These are phyloP conservation scores for Bathynomus jamesi DNA, from an alignment of 1,140 invertebrate genomes.

Conservation along the genomic window DNA sequence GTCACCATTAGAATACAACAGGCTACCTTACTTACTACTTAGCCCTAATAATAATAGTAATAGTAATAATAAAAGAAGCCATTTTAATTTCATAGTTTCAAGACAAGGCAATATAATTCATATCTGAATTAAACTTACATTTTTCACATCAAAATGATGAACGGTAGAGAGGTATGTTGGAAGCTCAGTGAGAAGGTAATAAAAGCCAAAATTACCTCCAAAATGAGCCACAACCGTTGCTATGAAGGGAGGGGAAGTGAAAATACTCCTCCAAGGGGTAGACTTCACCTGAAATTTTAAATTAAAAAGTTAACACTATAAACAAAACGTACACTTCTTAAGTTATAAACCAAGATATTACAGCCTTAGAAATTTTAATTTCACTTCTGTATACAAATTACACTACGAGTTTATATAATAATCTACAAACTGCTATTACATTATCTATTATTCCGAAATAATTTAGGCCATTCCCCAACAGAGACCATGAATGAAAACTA, in stretches of 20 bases:
- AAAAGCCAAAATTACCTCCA: constrained; percentile 88
- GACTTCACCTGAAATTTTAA: constrained; percentile 38
- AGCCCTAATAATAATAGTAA: neutral
- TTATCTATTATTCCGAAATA: too few relatives aligned
- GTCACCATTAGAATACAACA: too few relatives aligned
- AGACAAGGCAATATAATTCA: neutral
- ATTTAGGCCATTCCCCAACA: too few relatives aligned
- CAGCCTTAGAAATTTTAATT: too few relatives aligned
- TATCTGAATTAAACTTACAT: constrained; percentile 48
- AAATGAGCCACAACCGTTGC: constrained; percentile 84
- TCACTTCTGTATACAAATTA: too few relatives aligned
- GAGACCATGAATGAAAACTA: too few relatives aligned
- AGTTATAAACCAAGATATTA: too few relatives aligned
- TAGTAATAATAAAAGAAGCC: neutral
- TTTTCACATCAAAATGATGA: constrained; percentile 75
- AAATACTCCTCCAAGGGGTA: constrained; percentile 68
- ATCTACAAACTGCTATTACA: too few relatives aligned
- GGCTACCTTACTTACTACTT: too few relatives aligned
- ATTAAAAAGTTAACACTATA: too few relatives aligned
- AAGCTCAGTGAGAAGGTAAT: constrained; percentile 85
- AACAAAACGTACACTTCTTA: too few relatives aligned
- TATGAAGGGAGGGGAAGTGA: constrained; percentile 79
- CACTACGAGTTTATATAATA: too few relatives aligned
- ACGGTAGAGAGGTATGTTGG: constrained; percentile 90
- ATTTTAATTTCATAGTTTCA: neutral